Percentiles rank a stretch among this genome's conserved stretches.
Conservation (phyloP, 2,888 invertebrate genomes). For the Steromphala cineraria region DNA sequence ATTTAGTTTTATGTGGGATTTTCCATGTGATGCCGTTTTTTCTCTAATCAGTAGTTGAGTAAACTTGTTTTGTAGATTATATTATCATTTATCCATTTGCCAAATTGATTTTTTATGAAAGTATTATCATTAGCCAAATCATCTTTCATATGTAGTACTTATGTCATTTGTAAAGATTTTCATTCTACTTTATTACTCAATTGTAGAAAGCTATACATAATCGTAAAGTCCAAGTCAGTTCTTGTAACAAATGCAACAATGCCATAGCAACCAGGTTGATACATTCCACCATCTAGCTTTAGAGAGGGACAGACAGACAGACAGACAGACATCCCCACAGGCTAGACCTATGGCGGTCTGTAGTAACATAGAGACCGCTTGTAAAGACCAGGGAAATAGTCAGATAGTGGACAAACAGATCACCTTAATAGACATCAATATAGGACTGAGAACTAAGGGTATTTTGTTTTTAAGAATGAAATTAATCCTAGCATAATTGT, state of each 20-base stretch:
- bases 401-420: neutral
- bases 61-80: conserved; percentile 4
- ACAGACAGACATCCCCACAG: no score
- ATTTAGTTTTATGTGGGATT: neutral
- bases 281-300: neutral
- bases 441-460: neutral
- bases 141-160: conserved; percentile 11
- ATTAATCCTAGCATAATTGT: conserved; percentile 28
- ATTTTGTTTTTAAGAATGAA: neutral
- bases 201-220: neutral
- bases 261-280: neutral
- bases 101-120: conserved; percentile 15
- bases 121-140: conserved; percentile 11
- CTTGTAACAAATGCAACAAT: neutral
- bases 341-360: no score
- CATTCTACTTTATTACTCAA: neutral
- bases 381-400: no score
- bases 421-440: neutral
- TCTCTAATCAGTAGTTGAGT: neutral
- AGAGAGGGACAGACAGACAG: neutral
- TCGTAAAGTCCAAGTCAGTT: neutral
- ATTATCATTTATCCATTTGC: conserved; percentile 17
- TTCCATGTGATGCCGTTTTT: neutral
- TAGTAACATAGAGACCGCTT: no score
- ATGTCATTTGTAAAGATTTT: conserved; percentile 3